Evolutionary conservation across 2,797 vertebrate species (phyloP).

Genomic region (Myotis pilosus): DNA sequence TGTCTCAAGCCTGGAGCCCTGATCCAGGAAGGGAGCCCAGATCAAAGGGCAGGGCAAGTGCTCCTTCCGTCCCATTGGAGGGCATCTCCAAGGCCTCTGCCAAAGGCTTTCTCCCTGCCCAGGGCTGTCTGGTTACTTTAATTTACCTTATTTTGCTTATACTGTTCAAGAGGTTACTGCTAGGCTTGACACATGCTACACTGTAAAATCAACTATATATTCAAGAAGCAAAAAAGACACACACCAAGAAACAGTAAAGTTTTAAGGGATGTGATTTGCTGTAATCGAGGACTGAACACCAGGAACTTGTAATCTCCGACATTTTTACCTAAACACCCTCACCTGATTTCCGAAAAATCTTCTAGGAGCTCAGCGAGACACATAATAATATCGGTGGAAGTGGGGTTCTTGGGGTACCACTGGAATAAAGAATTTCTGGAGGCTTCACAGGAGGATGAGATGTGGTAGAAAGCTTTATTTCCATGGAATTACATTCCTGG

Average conservation of each 20-base stretch:
- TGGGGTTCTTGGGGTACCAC: not conserved
- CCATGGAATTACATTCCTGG: not conserved
- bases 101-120: not conserved
- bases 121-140: not conserved
- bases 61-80: not conserved
- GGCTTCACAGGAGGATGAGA: not conserved
- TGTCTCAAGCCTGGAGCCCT: fast-evolving
- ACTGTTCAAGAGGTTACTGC: not conserved
- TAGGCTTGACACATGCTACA: not conserved
- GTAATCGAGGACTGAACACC: not conserved
- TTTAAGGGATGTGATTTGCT: not conserved
- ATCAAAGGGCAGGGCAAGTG: not conserved
- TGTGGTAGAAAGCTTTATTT: not conserved
- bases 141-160: not conserved
- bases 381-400: not conserved
- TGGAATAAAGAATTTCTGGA: not conserved
- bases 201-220: not conserved
- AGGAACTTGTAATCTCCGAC: not conserved
- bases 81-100: not conserved
- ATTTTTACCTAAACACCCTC: not conserved
- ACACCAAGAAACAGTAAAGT: not conserved
- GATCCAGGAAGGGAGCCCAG: not conserved
- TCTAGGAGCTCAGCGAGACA: not conserved
- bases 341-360: not conserved
- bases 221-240: not conserved